A percentile compares a stretch with the other conserved stretches of the same genome.
These are phyloP conservation scores for Cynoglossus semilaevis DNA, from an alignment of 2,113 vertebrate species.

Conservation along the genomic window DNA sequence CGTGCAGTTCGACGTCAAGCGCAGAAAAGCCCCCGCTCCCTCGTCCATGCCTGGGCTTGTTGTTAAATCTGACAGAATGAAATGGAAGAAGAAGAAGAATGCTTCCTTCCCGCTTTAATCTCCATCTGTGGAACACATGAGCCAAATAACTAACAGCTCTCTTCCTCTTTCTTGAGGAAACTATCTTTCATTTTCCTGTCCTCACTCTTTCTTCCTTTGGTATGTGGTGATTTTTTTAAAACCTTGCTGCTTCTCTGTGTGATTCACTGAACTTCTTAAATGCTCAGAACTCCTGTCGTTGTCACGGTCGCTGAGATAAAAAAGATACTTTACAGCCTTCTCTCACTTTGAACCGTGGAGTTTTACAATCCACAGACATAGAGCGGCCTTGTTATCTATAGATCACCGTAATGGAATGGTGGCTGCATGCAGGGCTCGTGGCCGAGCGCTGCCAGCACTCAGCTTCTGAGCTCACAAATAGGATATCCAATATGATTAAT, in stretches of 20 bases:
- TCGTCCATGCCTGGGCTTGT: constrained; percentile 49
- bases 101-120: constrained; percentile 57
- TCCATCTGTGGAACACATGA: constrained; percentile 68
- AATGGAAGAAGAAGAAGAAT: constrained; percentile 52
- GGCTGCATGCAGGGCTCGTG: constrained; percentile 51
- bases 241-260: constrained; percentile 22
- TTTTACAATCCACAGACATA: constrained; percentile 54
- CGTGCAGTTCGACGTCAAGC: constrained; percentile 29
- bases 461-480: constrained; percentile 27
- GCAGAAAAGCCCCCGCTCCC: constrained; percentile 42
- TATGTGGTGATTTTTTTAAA: constrained; percentile 65
- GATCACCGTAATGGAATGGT: constrained; percentile 53
- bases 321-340: constrained; percentile 37
- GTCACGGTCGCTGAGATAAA: constrained; percentile 62
- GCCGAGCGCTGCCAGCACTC: constrained; percentile 47
- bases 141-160: constrained; percentile 63
- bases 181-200: constrained; percentile 9
- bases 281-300: constrained; percentile 32
- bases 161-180: constrained; percentile 39
- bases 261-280: constrained; percentile 58
- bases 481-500: constrained; percentile 67
- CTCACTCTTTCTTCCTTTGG: constrained; percentile 9
- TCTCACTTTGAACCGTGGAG: constrained; percentile 41
- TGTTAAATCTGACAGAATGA: constrained; percentile 50
- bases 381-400: constrained; percentile 53